Conservation (phyloP, 2,113 vertebrate species). For the Morone saxatilis region DNA sequence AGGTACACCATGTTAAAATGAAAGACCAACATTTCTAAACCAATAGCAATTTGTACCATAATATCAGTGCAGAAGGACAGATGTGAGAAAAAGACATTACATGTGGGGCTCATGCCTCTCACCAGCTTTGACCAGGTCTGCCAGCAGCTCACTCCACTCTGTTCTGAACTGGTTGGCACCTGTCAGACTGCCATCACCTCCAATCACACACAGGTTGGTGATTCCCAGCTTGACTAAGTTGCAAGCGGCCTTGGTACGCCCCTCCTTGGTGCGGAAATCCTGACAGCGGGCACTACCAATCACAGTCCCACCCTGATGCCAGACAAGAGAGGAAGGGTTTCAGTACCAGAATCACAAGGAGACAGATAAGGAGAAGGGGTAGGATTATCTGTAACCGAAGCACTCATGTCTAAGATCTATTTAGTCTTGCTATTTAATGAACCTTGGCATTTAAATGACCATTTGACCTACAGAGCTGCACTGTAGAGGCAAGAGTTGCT, state of each 20-base stretch:
- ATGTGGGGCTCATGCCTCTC: slow-evolving; percentile 32
- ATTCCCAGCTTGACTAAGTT: slow-evolving; percentile 93
- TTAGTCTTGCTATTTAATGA: slow-evolving; percentile 53
- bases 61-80: not conserved
- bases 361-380: not conserved
- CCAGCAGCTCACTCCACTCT: slow-evolving; percentile 91
- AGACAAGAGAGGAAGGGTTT: slow-evolving; percentile 17
- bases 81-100: not conserved
- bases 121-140: slow-evolving; percentile 89
- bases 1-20: no score
- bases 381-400: slow-evolving; percentile 25
- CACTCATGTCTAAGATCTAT: not conserved
- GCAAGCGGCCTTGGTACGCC: slow-evolving; percentile 89
- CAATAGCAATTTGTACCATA: not conserved
- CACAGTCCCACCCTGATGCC: slow-evolving; percentile 91
- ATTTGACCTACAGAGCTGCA: slow-evolving; percentile 54
- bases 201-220: slow-evolving; percentile 88
- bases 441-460: slow-evolving; percentile 61
- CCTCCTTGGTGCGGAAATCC: slow-evolving; percentile 90
- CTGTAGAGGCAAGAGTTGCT: not conserved
- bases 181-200: slow-evolving; percentile 86
- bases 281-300: slow-evolving; percentile 95
- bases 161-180: slow-evolving; percentile 94
- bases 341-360: slow-evolving; percentile 7
- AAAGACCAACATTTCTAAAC: no score